Evolutionary conservation across 2,888 invertebrate species (phyloP).

Genomic region (Hirtodrosophila alboralis): DNA sequence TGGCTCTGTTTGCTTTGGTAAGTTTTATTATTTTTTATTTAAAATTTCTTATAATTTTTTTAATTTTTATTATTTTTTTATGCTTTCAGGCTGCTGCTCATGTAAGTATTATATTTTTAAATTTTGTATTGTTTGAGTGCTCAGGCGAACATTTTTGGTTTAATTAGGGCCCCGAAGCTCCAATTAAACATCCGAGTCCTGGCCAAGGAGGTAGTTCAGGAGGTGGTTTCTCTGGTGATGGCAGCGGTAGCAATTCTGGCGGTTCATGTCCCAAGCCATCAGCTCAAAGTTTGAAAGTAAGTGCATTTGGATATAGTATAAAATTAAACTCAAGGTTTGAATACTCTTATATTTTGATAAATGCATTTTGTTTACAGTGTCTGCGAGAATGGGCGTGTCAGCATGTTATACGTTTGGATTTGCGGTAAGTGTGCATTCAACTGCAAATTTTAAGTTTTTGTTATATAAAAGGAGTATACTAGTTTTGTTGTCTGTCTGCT

Average conservation of each 20-base stretch:
- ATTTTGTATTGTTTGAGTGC: neutral
- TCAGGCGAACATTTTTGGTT: neutral
- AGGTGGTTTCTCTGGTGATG: neutral
- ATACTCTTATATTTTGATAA: slow-evolving; percentile 7
- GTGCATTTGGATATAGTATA: slow-evolving; percentile 16
- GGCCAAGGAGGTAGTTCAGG: slow-evolving; percentile 10
- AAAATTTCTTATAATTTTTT: neutral
- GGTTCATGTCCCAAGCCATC: slow-evolving; percentile 59
- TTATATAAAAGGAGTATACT: no score
- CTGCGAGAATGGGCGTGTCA: slow-evolving; percentile 73
- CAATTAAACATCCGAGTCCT: no score
- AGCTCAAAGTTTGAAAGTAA: slow-evolving; percentile 55
- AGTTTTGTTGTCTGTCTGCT: no score
- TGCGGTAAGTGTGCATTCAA: slow-evolving; percentile 59
- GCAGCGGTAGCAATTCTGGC: neutral
- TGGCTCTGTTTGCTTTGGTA: slow-evolving; percentile 40
- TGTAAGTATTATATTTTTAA: slow-evolving; percentile 24
- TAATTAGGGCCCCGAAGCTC: neutral
- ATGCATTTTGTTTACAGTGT: slow-evolving; percentile 58
- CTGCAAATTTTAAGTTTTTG: no score
- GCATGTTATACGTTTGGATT: slow-evolving; percentile 68
- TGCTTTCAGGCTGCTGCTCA: slow-evolving; percentile 19
- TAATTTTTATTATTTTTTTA: neutral
- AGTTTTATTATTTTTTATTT: neutral
- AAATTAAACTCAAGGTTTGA: no score